phyloP scores from a whole-genome alignment of 2,888 invertebrate genomes.

The Aethes cnicana region DNA sequence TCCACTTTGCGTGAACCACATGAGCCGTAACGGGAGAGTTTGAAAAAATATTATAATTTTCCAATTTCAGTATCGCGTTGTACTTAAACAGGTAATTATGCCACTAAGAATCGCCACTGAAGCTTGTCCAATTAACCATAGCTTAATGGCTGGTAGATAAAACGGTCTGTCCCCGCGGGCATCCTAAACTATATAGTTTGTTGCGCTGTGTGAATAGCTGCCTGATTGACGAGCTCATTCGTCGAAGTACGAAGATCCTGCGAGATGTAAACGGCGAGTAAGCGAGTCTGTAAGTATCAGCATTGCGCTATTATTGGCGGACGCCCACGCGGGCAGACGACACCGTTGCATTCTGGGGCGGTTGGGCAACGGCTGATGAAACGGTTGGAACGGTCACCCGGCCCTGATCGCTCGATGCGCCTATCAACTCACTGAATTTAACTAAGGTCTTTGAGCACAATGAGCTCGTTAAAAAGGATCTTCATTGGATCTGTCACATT shows the following conservation, averaged over 20 bases:
- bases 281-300: constrained; percentile 22
- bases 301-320: constrained; percentile 49
- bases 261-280: background rate
- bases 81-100: constrained; percentile 21
- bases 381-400: constrained; percentile 36
- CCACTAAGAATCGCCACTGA: constrained; percentile 16
- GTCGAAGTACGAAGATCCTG: no score
- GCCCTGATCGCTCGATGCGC: constrained; percentile 14
- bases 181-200: no score
- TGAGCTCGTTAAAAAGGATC: constrained; percentile 14
- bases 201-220: constrained; percentile 12
- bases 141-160: constrained; percentile 19
- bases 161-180: no score
- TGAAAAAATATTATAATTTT: constrained; percentile 49
- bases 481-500: constrained; percentile 14
- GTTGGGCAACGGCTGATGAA: constrained; percentile 58
- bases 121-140: constrained; percentile 24
- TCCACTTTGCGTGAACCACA: constrained; percentile 50
- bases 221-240: constrained; percentile 5
- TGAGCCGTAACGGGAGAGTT: constrained; percentile 57
- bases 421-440: constrained; percentile 6
- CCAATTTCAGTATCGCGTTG: constrained; percentile 34
- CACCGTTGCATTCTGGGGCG: constrained; percentile 64
- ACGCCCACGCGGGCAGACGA: constrained; percentile 48
- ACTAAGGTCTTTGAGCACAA: background rate